Percentiles rank a stretch among this genome's conserved stretches.
Conservation (phyloP, 1,140 invertebrate genomes). For the Drosophila quadrilineata region DNA sequence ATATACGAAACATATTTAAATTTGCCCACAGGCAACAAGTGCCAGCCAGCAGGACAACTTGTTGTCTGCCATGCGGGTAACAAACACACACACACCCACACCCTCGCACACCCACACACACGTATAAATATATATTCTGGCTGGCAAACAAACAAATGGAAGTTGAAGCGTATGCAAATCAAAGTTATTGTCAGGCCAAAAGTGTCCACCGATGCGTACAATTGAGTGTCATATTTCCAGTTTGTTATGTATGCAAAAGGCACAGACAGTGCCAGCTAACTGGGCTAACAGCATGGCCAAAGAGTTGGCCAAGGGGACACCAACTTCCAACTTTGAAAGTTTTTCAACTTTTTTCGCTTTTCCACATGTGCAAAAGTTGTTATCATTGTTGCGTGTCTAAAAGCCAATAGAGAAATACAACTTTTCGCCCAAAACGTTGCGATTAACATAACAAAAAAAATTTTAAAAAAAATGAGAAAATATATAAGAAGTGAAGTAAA, state of each 20-base stretch:
- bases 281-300: not conserved
- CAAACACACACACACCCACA: slow-evolving; percentile 5
- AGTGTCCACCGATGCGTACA: slow-evolving; percentile 72
- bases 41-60: slow-evolving; percentile 30
- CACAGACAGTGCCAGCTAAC: not conserved
- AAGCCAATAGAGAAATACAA: slow-evolving; percentile 71
- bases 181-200: slow-evolving; percentile 75
- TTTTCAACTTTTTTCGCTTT: slow-evolving; percentile 35
- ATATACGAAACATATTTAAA: slow-evolving; percentile 64
- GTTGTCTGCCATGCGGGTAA: slow-evolving; percentile 48
- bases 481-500: not conserved
- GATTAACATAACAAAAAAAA: slow-evolving; percentile 60
- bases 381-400: slow-evolving; percentile 78
- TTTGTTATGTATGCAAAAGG: slow-evolving; percentile 59
- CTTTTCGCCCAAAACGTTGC: slow-evolving; percentile 53
- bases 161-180: slow-evolving; percentile 57
- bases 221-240: slow-evolving; percentile 77
- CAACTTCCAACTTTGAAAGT: slow-evolving; percentile 50
- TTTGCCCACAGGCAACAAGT: slow-evolving; percentile 70
- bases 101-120: not conserved
- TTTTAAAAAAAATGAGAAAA: not conserved
- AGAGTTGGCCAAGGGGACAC: not conserved
- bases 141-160: slow-evolving; percentile 35
- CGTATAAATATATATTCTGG: not conserved
- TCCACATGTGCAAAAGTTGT: slow-evolving; percentile 59